Evolutionary conservation across 2,113 vertebrate species (phyloP), one percentile per base, ranked within the genome.

Genomic region (Menidia beryllina): DNA sequence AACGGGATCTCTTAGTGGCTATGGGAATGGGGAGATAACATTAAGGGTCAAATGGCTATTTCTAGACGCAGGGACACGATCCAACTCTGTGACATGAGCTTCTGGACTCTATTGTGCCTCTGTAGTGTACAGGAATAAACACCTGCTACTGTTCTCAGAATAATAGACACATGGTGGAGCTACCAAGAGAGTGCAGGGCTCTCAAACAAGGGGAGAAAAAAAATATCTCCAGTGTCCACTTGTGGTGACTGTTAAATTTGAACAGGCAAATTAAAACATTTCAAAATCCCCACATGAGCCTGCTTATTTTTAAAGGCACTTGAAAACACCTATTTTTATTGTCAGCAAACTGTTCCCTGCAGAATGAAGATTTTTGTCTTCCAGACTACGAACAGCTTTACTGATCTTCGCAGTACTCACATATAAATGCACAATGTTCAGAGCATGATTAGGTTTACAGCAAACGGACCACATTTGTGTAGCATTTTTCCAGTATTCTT

Each of bases 61-160:
- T 91, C 86, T 82, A 81, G 65, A 60, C 58, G 60, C 62, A 58
- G 82, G 83, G 75, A 76, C 77, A 27, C 7, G n/a, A 45, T 72
- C 71, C 76, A 85, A 58, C 47, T 74, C 60, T 81, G 82, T 82
- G 81, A 86, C 79, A 70, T 19, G 67, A 73, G 83, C 78, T 80
- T 54, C 72, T 63, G 70, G 52, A 57, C 72, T 85, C 81, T 57
- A 83, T 83, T 87, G 84, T 87, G 70, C 52, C 45, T 61, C 62
- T 1, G 5, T 15, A 52, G 56, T 71, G 41, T 20, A 30, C 72
- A 84, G 67, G 64, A 84, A 79, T 73, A 86, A 83, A 88, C 88
- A 91, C 86, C 86, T 90, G 90, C 69, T 39, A 26, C 77, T 60
- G 72, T 86, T 88, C 81, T 82, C 84, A 87, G 85, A 87, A 54